A percentile compares a stretch with the other conserved stretches of the same genome.
These are phyloP conservation scores for Xyrauchen texanus DNA, from an alignment of 2,113 vertebrate genomes.

Conservation along the genomic window DNA sequence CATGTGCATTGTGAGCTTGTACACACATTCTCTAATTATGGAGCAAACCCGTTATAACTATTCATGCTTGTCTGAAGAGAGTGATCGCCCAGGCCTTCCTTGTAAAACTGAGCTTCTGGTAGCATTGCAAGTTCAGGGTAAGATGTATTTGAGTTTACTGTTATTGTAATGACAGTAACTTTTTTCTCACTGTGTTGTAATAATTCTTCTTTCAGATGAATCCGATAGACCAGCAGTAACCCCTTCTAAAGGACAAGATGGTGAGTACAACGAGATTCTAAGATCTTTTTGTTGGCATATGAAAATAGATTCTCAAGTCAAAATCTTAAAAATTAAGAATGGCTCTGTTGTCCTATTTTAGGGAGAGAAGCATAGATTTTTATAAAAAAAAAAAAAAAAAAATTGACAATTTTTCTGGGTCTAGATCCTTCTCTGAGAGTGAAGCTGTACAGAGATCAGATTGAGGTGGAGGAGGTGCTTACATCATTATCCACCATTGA, in stretches of 20 bases:
- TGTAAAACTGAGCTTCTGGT: conserved; percentile 53
- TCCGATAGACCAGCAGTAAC: neutral
- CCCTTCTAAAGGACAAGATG: conserved; percentile 4
- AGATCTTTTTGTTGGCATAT: too few species aligned
- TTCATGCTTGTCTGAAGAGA: conserved; percentile 62
- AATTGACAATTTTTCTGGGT: too few species aligned
- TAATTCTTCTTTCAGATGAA: conserved; percentile 15
- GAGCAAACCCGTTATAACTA: conserved; percentile 61
- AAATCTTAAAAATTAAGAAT: too few species aligned
- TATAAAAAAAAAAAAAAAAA: too few species aligned
- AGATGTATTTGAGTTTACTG: neutral
- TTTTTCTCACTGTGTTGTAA: neutral
- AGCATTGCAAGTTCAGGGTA: conserved; percentile 63
- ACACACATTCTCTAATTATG: conserved; percentile 51
- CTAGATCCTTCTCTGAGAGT: conserved; percentile 26
- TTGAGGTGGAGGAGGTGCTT: neutral
- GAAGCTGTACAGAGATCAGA: conserved; percentile 2
- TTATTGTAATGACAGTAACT: neutral
- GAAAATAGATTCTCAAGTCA: too few species aligned
- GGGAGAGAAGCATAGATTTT: too few species aligned
- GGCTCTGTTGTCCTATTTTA: too few species aligned
- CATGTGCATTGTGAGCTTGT: conserved; percentile 59
- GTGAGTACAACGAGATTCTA: too few species aligned
- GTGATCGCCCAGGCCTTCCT: conserved; percentile 50
- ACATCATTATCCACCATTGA: conserved; percentile 27